phyloP scores from a whole-genome alignment of 1,140 invertebrate species.

The Saxidomus purpurata region DNA sequence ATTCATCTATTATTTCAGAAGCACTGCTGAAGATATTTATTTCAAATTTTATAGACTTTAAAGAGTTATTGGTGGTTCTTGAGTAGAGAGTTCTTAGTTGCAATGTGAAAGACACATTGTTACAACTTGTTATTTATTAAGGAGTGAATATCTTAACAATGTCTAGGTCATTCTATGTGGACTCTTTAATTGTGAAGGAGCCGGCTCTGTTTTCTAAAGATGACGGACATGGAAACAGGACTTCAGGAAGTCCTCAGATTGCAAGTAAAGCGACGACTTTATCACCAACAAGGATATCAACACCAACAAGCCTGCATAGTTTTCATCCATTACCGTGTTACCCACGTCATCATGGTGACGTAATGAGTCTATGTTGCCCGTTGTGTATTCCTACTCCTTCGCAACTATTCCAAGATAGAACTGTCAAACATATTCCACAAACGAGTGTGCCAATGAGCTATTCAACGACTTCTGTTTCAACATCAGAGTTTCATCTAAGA shows the following conservation, averaged over 20 bases:
- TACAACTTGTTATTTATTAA: background rate
- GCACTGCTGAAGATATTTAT: conserved; percentile 29
- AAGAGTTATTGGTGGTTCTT: background rate
- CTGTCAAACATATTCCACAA: conserved; percentile 63
- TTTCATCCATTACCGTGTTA: conserved; percentile 75
- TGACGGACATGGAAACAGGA: background rate
- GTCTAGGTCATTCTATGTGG: conserved; percentile 77
- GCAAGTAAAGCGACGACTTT: conserved; percentile 8
- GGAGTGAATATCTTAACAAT: conserved; percentile 51
- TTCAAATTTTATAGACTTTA: conserved; percentile 41
- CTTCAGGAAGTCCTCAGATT: background rate
- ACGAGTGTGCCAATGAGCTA: conserved; percentile 50
- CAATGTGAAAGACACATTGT: background rate
- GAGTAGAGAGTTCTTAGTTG: background rate
- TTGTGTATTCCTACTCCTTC: conserved; percentile 74
- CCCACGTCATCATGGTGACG: conserved; percentile 75
- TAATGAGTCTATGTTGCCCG: conserved; percentile 77
- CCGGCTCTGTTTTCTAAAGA: conserved; percentile 26
- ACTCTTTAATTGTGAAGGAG: conserved; percentile 75
- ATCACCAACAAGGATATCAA: conserved; percentile 35
- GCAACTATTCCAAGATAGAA: conserved; percentile 63
- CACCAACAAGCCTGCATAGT: conserved; percentile 43
- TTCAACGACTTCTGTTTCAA: conserved; percentile 31
- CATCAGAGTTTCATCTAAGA: conserved; percentile 51
- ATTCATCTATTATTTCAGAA: conserved; percentile 51